A percentile compares a stretch with the other conserved stretches of the same genome.
These are phyloP conservation scores for Brachionus sp. DNA, from an alignment of 1,140 invertebrate genomes.

Conservation along the genomic window DNA sequence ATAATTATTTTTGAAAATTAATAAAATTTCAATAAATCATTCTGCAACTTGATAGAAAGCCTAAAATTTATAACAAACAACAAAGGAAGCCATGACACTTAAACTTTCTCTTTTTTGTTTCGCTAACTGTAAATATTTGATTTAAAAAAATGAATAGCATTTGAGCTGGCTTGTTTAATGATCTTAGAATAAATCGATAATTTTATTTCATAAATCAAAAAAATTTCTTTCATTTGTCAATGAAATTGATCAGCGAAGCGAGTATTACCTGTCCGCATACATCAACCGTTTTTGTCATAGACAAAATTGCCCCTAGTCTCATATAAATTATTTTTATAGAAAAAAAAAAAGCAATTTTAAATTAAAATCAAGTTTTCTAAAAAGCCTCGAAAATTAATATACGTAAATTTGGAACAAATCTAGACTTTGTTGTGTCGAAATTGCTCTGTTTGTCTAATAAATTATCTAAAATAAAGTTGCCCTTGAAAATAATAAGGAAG, in stretches of 20 bases:
- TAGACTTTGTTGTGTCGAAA: not conserved
- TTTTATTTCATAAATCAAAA: not conserved
- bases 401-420: not conserved
- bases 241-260: not conserved
- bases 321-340: not conserved
- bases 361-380: not conserved
- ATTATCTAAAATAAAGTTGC: not conserved
- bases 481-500: not conserved
- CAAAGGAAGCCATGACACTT: slow-evolving; percentile 1
- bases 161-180: not conserved
- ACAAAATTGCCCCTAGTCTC: not conserved
- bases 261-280: not conserved
- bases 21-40: slow-evolving; percentile 12
- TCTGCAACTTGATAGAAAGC: not conserved
- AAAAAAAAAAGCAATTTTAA: not conserved
- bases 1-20: not conserved
- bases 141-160: not conserved
- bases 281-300: not conserved
- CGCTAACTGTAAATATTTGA: not conserved
- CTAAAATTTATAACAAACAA: not conserved
- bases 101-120: not conserved
- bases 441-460: too few species aligned
- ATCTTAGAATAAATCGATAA: not conserved
- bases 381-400: not conserved
- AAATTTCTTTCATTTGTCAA: not conserved